Evolutionary conservation across 2,797 vertebrate species (phyloP).

Genomic region (Kryptopterus vitreolus): DNA sequence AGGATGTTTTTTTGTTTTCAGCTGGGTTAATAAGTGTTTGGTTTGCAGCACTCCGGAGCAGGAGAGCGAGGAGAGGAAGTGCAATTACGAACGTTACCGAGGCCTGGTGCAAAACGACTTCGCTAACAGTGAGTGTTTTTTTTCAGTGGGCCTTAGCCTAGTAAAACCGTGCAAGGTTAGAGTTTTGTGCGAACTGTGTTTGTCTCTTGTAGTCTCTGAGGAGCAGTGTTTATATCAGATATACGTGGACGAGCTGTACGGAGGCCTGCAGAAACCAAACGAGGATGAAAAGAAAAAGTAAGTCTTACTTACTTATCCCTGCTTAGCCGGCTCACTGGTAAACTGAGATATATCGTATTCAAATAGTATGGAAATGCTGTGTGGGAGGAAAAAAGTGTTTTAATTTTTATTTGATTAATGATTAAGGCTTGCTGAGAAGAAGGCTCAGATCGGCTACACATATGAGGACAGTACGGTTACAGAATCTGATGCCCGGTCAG

Average conservation of each 20-base stretch:
- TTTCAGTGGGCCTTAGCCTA: background rate
- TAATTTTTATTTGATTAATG: background rate
- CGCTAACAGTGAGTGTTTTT: slow-evolving; percentile 85
- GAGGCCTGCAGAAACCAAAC: slow-evolving; percentile 90
- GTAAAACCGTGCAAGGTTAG: background rate
- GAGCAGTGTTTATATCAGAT: slow-evolving; percentile 98
- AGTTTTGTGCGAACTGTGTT: background rate
- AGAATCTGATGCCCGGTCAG: slow-evolving; percentile 77
- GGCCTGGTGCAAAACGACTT: slow-evolving; percentile 98
- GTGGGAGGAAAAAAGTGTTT: too few relatives aligned
- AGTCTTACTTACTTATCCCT: slow-evolving; percentile 56
- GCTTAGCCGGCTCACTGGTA: background rate
- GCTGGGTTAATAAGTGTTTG: slow-evolving; percentile 4
- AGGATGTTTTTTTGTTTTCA: too few relatives aligned
- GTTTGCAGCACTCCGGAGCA: slow-evolving; percentile 82
- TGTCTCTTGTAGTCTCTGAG: slow-evolving; percentile 83
- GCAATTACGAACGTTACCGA: slow-evolving; percentile 94
- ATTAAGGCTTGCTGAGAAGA: slow-evolving; percentile 87
- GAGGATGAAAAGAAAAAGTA: slow-evolving; percentile 98
- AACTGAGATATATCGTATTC: background rate
- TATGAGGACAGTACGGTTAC: slow-evolving; percentile 94
- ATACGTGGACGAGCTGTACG: slow-evolving; percentile 94
- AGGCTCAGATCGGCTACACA: slow-evolving; percentile 92
- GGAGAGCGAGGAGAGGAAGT: slow-evolving; percentile 91
- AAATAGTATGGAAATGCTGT: background rate